Conservation (phyloP, 2,113 vertebrate species). For the Electrona antarctica region DNA sequence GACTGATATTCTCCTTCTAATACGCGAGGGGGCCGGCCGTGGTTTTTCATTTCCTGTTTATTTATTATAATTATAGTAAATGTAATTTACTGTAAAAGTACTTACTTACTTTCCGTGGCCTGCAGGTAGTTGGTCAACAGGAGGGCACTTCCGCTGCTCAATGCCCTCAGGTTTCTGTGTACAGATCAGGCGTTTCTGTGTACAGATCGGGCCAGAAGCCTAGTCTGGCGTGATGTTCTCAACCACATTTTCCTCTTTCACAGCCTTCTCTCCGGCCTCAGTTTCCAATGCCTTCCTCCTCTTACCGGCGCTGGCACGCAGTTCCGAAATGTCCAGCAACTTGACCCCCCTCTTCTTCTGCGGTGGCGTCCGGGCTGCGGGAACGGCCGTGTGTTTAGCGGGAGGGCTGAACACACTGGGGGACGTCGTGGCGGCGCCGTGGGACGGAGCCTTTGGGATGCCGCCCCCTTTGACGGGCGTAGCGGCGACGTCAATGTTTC, state of each 20-base stretch:
- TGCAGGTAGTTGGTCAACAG: too few relatives aligned
- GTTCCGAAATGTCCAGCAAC: conserved; percentile 92
- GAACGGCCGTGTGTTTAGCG: conserved; percentile 91
- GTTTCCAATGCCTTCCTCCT: conserved; percentile 94
- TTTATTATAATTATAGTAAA: too few relatives aligned
- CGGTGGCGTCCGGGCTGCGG: conserved; percentile 88
- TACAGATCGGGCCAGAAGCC: too few relatives aligned
- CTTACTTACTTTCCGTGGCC: too few relatives aligned
- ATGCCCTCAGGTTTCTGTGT: too few relatives aligned
- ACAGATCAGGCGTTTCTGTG: too few relatives aligned
- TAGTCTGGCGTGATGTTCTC: conserved; percentile 89
- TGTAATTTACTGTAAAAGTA: too few relatives aligned
- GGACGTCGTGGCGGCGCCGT: conserved; percentile 84
- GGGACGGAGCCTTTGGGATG: conserved; percentile 95
- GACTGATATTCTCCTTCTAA: too few relatives aligned
- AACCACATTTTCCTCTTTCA: conserved; percentile 93
- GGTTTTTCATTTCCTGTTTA: too few relatives aligned
- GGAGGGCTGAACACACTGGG: conserved; percentile 94
- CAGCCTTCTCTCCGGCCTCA: conserved; percentile 88
- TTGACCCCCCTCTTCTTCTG: conserved; percentile 96
- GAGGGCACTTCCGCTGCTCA: too few relatives aligned
- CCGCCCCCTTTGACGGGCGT: conserved; percentile 90
- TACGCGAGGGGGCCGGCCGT: too few relatives aligned
- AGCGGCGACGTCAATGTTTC: conserved; percentile 93
- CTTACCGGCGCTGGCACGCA: conserved; percentile 94